Evolutionary conservation across 2,888 invertebrate genomes (phyloP).

Genomic region (Diarsia dahlii): DNA sequence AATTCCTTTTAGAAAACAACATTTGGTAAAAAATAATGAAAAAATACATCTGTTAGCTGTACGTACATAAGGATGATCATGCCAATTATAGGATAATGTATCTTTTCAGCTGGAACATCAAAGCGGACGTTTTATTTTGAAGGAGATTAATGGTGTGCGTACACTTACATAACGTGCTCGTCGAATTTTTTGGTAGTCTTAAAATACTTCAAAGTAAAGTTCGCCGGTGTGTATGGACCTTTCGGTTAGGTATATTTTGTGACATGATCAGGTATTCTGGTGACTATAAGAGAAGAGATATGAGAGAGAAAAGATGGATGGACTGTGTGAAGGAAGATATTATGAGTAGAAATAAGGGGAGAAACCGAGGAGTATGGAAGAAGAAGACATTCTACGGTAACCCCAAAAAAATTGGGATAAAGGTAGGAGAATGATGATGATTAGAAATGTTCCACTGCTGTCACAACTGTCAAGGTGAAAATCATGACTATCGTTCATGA

Average conservation of each 20-base stretch:
- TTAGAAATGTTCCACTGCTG: neutral
- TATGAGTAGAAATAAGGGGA: too few species aligned
- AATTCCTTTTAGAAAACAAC: conserved; percentile 27
- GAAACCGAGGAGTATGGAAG: too few species aligned
- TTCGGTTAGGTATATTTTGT: conserved; percentile 7
- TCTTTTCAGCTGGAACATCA: conserved; percentile 63
- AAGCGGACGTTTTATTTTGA: conserved; percentile 65
- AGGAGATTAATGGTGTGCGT: conserved; percentile 59
- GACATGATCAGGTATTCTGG: neutral
- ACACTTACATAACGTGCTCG: conserved; percentile 41
- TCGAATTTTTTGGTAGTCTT: conserved; percentile 45
- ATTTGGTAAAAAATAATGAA: conserved; percentile 17
- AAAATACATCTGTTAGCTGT: conserved; percentile 52
- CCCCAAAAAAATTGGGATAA: too few species aligned
- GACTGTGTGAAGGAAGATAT: too few species aligned
- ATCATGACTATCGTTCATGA: neutral
- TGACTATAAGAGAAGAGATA: too few species aligned
- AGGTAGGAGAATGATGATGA: too few species aligned
- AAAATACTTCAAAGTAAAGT: conserved; percentile 57
- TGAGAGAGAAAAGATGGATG: too few species aligned
- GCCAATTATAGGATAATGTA: conserved; percentile 66
- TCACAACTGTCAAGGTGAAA: neutral
- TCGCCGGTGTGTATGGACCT: conserved; percentile 13
- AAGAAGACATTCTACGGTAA: too few species aligned
- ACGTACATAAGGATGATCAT: conserved; percentile 53